These are phyloP conservation scores for Incurvaria masculella DNA, from an alignment of 2,888 invertebrate genomes.

Conservation along the genomic window DNA sequence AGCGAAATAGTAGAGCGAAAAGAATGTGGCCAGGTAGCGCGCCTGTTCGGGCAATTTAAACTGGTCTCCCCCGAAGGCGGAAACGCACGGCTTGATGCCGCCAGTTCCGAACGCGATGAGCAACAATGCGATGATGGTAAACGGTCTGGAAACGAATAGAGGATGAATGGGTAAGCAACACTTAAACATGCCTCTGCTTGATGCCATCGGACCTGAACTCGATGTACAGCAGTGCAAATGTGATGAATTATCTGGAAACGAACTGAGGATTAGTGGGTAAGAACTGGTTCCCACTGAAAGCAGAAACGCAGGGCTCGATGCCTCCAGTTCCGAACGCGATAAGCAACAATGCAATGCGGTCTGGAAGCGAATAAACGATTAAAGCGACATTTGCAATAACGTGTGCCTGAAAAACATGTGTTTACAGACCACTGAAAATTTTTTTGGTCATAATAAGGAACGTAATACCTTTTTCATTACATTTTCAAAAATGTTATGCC, in stretches of 20 bases:
- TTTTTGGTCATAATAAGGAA: too few relatives aligned
- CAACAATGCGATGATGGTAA: conserved; percentile 64
- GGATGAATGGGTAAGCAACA: too few relatives aligned
- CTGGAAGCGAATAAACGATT: conserved; percentile 49
- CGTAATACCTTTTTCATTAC: too few relatives aligned
- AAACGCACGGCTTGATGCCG: conserved; percentile 94
- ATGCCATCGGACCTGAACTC: too few relatives aligned
- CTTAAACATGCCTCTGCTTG: too few relatives aligned
- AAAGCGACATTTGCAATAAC: too few relatives aligned
- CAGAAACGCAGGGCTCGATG: conserved; percentile 93
- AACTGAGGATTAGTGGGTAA: too few relatives aligned
- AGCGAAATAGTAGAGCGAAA: conserved; percentile 92
- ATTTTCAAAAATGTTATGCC: too few relatives aligned
- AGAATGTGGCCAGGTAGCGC: conserved; percentile 76
- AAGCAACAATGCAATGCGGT: conserved; percentile 59
- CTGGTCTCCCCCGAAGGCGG: conserved; percentile 95
- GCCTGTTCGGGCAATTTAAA: conserved; percentile 80
- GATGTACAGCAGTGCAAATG: too few relatives aligned
- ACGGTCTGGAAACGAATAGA: conserved; percentile 48
- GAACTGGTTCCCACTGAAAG: conserved; percentile 97
- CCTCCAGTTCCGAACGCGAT: conserved; percentile 93
- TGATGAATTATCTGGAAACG: too few relatives aligned
- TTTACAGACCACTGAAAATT: too few relatives aligned
- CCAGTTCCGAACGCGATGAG: conserved; percentile 89
- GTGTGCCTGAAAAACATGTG: too few relatives aligned